phyloP scores from a whole-genome alignment of 2,888 invertebrate species.

The Shargacucullia verbasci region DNA sequence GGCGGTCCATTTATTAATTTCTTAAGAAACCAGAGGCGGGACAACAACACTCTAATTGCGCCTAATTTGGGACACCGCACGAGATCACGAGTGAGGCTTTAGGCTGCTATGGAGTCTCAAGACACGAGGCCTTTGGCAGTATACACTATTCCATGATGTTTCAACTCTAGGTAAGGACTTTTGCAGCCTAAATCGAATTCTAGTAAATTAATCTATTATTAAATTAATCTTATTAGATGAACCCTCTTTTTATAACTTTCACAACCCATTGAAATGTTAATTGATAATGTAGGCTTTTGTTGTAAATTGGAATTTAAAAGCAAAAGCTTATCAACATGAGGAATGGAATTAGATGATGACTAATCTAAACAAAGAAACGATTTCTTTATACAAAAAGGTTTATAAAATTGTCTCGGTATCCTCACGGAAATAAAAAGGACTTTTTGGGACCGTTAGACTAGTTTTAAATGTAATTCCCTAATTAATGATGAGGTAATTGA shows the following conservation, averaged over 20 bases:
- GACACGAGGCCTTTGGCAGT: constrained; percentile 18
- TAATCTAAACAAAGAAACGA: no score
- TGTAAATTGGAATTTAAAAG: no score
- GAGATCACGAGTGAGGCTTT: constrained; percentile 19
- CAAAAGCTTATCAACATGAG: no score
- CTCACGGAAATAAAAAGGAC: constrained; percentile 2
- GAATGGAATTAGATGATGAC: no score
- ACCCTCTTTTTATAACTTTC: no score
- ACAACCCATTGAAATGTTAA: no score
- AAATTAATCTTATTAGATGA: background rate
- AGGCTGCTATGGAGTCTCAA: constrained; percentile 11
- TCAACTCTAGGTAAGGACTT: no score
- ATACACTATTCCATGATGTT: background rate
- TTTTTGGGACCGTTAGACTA: constrained; percentile 27
- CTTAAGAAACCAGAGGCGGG: constrained; percentile 68
- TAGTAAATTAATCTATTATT: background rate
- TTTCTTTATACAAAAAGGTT: background rate
- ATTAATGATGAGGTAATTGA: constrained; percentile 41
- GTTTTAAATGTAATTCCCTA: constrained; percentile 31
- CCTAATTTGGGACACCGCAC: constrained; percentile 61
- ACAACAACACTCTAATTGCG: constrained; percentile 65
- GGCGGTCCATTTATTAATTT: constrained; percentile 72
- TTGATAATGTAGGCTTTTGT: no score
- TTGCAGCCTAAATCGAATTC: background rate
- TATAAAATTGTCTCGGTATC: background rate